Evolutionary conservation across 2,113 vertebrate species (phyloP), one percentile per base, ranked within the genome.

Genomic region (Tringa solitaria): DNA sequence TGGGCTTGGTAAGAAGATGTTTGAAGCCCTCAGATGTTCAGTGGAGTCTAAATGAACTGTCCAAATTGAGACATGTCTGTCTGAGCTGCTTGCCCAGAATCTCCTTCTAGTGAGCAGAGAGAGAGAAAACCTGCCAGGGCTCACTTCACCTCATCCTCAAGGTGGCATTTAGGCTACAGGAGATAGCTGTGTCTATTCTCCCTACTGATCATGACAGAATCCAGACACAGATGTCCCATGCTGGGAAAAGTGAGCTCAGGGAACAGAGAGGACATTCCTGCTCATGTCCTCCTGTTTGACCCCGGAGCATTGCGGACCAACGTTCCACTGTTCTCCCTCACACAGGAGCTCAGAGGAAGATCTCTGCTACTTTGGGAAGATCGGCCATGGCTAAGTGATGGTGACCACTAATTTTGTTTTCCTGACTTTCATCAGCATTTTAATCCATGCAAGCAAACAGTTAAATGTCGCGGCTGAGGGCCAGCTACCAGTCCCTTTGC

Each of bases 11-110:
- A 69, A 73, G 57, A 43, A 14, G 18, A 16, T 6, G 35, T 30
- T 30, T 50, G 67, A 67, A 90, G 43, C 30, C 50, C 41, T 50
- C 45, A 65, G 53, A 12, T n/a, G 37, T 57, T 26, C 35, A 53
- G 12, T n/a, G 28, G 26, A 45, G 46, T 33, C 63, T 48, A 60
- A 80, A 53, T 23, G n/a, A 56, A 53, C 35, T 69, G 57, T 20
- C 16, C 54, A 53, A 5, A 30, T 9, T 54, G 70, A 87, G 39
- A 91, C 14, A 24, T 0, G 0, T 51, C 22, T 3, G 0, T 8
- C 35, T 48, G 65, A 93, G 43, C 30, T 82, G 74, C 27, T 68
- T 46, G 35, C 43, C 39, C 84, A 89, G 30, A 39, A 11, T 69
- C 37, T 89, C 39, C 57, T 86, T 26, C 79, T 68, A 4, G 8